Percentiles rank a stretch among this genome's conserved stretches.
phyloP scores from a whole-genome alignment of 2,797 vertebrate genomes.

The Echeneis naucrates region DNA sequence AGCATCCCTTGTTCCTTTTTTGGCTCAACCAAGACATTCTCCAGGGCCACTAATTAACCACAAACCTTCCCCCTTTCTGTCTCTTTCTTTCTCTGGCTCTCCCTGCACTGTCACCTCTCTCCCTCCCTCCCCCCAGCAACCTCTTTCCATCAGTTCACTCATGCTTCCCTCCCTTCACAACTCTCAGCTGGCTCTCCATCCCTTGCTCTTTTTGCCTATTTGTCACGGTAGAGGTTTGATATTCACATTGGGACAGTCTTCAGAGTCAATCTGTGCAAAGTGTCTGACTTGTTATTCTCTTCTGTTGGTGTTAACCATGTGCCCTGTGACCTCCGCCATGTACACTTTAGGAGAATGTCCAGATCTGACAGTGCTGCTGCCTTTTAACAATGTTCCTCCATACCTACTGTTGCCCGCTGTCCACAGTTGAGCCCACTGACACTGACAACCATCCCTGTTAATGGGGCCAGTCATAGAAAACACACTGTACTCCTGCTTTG shows the following conservation, averaged over 20 bases:
- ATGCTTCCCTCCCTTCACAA: constrained; percentile 51
- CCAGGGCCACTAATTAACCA: constrained; percentile 84
- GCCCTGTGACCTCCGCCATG: constrained; percentile 68
- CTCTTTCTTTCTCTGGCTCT: constrained; percentile 40
- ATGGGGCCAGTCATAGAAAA: constrained; percentile 70
- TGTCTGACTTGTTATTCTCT: constrained; percentile 74
- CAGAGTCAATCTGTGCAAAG: constrained; percentile 80
- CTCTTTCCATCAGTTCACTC: constrained; percentile 65
- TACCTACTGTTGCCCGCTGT: constrained; percentile 48
- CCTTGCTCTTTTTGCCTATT: constrained; percentile 70
- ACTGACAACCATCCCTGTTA: constrained; percentile 71
- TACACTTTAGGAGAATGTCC: constrained; percentile 73
- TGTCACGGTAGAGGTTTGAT: constrained; percentile 77
- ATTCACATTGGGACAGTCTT: constrained; percentile 76
- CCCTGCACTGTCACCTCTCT: constrained; percentile 49
- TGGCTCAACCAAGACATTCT: constrained; percentile 78
- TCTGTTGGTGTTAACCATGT: constrained; percentile 70
- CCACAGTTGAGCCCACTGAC: constrained; percentile 67
- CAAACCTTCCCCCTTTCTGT: constrained; percentile 66
- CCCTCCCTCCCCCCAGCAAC: constrained; percentile 8
- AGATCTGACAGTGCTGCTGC: constrained; percentile 74
- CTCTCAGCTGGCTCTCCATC: constrained; percentile 49
- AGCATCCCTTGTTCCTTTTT: constrained; percentile 79
- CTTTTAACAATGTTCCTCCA: constrained; percentile 74
- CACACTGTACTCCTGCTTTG: constrained; percentile 37